Evolutionary conservation across 1,140 invertebrate species (phyloP).

Genomic region (Aphaenogaster ashmeadi): DNA sequence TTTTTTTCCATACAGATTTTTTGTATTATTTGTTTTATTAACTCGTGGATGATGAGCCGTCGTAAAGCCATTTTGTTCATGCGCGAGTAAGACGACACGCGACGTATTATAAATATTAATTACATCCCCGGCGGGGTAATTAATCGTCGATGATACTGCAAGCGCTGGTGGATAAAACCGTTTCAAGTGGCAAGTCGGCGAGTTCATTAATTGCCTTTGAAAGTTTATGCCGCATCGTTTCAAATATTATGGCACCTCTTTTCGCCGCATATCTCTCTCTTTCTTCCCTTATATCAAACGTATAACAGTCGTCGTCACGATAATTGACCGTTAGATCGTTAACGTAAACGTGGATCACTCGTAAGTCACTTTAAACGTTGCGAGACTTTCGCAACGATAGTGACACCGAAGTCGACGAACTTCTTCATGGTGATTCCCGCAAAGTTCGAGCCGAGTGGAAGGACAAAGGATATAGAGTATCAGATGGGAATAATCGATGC

Average conservation of each 20-base stretch:
- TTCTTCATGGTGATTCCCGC: neutral
- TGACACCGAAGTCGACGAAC: neutral
- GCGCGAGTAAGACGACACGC: neutral
- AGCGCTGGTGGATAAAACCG: slow-evolving; percentile 16
- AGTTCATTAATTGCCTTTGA: slow-evolving; percentile 36
- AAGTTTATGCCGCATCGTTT: slow-evolving; percentile 22
- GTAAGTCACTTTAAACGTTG: neutral
- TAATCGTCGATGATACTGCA: slow-evolving; percentile 20
- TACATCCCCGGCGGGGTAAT: neutral
- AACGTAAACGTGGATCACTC: neutral
- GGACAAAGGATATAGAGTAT: slow-evolving; percentile 4
- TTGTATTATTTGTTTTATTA: neutral
- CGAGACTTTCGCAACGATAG: neutral
- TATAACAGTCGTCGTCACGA: neutral
- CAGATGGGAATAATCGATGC: slow-evolving; percentile 39
- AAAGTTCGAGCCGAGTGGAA: neutral
- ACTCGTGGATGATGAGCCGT: neutral
- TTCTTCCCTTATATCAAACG: neutral
- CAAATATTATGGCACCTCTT: slow-evolving; percentile 17
- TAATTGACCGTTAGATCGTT: slow-evolving; percentile 17
- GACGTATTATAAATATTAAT: slow-evolving; percentile 33
- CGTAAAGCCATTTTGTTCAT: neutral
- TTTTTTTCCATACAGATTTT: neutral
- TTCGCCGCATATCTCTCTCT: neutral
- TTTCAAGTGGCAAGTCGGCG: neutral